These are phyloP conservation scores for Brachyopa scutellaris DNA, from an alignment of 2,888 invertebrate genomes.

Conservation along the genomic window DNA sequence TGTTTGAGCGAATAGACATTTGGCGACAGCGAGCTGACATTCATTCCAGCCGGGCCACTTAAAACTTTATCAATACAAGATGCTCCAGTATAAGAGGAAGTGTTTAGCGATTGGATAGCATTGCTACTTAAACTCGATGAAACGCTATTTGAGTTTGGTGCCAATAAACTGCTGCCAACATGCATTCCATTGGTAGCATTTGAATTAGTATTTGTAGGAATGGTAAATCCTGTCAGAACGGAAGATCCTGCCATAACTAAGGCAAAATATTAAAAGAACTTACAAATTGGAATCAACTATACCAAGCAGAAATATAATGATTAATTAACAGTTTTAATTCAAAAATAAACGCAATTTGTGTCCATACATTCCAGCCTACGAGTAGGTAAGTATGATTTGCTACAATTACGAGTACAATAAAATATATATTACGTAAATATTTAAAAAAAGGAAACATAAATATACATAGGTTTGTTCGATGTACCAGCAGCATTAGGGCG, in stretches of 20 bases:
- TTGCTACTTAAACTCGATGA: conserved; percentile 88
- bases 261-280: conserved; percentile 9
- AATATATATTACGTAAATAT: too few relatives aligned
- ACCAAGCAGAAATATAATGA: too few relatives aligned
- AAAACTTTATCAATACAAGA: conserved; percentile 82
- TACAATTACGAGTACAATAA: too few relatives aligned
- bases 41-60: conserved; percentile 82
- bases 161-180: conserved; percentile 78
- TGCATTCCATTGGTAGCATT: conserved; percentile 42
- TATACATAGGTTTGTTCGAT: too few relatives aligned
- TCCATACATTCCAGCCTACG: too few relatives aligned
- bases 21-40: conserved; percentile 81
- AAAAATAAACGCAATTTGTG: too few relatives aligned
- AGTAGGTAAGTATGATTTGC: too few relatives aligned
- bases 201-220: conserved; percentile 42
- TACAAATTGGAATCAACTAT: too few relatives aligned
- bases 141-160: conserved; percentile 82
- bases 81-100: conserved; percentile 78
- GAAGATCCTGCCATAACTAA: conserved; percentile 34
- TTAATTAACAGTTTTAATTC: too few relatives aligned
- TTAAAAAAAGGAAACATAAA: too few relatives aligned
- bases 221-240: conserved; percentile 10
- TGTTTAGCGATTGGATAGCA: conserved; percentile 84
- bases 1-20: conserved; percentile 82
- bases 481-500: too few relatives aligned